phyloP scores from a whole-genome alignment of 2,113 vertebrate species.

The Nymphicus hollandicus region DNA sequence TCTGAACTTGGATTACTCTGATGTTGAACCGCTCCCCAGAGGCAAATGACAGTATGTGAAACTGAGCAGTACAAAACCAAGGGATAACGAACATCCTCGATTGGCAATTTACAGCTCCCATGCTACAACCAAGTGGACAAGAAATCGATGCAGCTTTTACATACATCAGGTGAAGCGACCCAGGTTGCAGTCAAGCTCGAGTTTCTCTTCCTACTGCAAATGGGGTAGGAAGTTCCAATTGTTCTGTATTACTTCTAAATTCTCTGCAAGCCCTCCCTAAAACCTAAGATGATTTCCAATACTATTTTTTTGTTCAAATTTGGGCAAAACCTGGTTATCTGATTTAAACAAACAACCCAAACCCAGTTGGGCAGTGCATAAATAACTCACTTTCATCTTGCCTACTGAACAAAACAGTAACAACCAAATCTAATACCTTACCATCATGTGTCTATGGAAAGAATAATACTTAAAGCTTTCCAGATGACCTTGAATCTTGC shows the following conservation, averaged over 20 bases:
- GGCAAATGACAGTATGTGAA: background rate
- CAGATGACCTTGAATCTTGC: background rate
- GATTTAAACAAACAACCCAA: background rate
- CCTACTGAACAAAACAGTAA: background rate
- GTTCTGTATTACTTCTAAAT: background rate
- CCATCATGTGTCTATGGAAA: background rate
- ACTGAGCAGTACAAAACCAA: fast-evolving
- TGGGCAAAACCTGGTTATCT: background rate
- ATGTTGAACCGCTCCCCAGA: background rate
- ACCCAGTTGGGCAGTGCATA: background rate
- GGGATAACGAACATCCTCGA: background rate
- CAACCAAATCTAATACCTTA: background rate
- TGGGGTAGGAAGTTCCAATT: background rate
- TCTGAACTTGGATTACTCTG: background rate
- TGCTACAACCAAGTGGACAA: background rate
- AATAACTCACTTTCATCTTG: background rate
- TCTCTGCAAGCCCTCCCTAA: background rate
- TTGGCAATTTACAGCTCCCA: background rate
- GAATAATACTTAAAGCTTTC: background rate
- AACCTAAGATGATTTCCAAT: background rate
- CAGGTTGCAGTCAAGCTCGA: background rate
- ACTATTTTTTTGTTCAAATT: background rate
- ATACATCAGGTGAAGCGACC: background rate
- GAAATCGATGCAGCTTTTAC: background rate
- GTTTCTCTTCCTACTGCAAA: background rate